phyloP scores from a whole-genome alignment of 2,888 invertebrate genomes.

The Neoaliturus tenellus region DNA sequence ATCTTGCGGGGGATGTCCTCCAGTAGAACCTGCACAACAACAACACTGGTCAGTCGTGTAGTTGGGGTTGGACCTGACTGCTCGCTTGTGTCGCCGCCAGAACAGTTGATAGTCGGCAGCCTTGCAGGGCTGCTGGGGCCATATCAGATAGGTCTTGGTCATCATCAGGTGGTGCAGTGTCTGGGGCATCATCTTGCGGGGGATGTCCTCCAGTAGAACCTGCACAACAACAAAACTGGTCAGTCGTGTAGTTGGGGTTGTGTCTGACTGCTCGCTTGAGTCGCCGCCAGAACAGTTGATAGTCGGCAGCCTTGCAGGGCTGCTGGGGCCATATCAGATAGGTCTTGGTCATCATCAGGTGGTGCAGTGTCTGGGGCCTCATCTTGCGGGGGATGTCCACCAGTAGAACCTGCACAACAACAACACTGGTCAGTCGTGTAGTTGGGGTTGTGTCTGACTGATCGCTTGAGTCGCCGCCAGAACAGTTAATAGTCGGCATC shows the following conservation, averaged over 20 bases:
- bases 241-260: background rate
- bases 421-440: background rate
- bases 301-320: constrained; percentile 22
- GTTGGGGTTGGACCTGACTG: constrained; percentile 5
- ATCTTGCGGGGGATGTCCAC: constrained; percentile 79
- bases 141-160: constrained; percentile 82
- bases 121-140: constrained; percentile 73
- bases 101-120: constrained; percentile 36
- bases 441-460: constrained; percentile 3
- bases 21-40: no score
- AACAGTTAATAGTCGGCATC: constrained; percentile 38
- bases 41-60: no score
- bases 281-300: constrained; percentile 45
- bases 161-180: constrained; percentile 81
- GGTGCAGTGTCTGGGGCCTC: constrained; percentile 79
- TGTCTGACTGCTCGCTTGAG: constrained; percentile 37
- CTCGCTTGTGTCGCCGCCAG: constrained; percentile 43
- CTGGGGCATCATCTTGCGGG: constrained; percentile 77
- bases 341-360: constrained; percentile 81
- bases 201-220: constrained; percentile 79
- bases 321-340: constrained; percentile 80
- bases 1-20: no score
- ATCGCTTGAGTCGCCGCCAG: constrained; percentile 43
- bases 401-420: constrained; percentile 71
- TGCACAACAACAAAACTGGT: background rate